Conservation (phyloP, 2,797 vertebrate species). For the Harpagifer antarcticus region DNA sequence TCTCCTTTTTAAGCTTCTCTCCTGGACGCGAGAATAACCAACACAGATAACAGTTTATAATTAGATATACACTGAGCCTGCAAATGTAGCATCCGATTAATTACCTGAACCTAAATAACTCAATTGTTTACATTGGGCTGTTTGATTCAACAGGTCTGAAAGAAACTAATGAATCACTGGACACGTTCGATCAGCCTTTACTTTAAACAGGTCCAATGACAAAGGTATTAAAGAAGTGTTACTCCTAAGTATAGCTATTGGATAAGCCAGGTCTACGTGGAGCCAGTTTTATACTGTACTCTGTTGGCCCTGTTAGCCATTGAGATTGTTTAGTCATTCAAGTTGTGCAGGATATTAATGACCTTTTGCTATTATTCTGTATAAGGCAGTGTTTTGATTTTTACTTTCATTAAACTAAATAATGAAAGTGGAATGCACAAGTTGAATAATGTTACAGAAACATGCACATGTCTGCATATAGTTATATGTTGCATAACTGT, state of each 20-base stretch:
- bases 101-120: neutral
- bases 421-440: neutral
- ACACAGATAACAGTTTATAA: too few relatives aligned
- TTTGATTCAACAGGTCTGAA: neutral
- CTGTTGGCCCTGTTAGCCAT: neutral
- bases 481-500: neutral
- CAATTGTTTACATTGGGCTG: neutral
- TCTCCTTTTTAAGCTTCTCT: too few relatives aligned
- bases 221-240: neutral
- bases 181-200: neutral
- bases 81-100: neutral
- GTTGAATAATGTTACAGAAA: neutral
- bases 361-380: neutral
- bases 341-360: neutral
- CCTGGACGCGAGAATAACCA: too few relatives aligned
- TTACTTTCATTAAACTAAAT: neutral
- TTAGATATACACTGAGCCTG: neutral
- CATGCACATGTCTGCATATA: neutral
- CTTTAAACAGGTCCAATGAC: neutral
- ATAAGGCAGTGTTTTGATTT: neutral
- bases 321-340: slow-evolving; percentile 14
- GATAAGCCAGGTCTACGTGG: neutral
- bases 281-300: neutral
- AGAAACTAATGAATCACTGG: neutral
- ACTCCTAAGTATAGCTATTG: neutral